phyloP scores from a whole-genome alignment of 2,797 vertebrate species.

The Glossophaga mutica region DNA sequence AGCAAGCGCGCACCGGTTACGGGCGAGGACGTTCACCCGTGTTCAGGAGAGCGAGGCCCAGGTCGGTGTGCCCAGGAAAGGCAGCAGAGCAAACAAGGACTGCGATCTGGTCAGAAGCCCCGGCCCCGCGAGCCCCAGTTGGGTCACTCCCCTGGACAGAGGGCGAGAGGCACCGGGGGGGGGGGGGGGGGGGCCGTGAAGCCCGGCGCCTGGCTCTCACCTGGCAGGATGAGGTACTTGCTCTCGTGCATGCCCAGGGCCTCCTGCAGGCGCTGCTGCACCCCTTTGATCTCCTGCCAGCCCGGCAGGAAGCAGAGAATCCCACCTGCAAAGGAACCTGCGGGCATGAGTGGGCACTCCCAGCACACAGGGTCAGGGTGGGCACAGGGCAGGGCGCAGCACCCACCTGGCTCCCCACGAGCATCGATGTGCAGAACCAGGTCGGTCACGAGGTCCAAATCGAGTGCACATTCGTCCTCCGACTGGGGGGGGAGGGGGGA shows the following conservation, averaged over 20 bases:
- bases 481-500: conserved; percentile 74
- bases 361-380: not conserved
- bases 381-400: not conserved
- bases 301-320: conserved; percentile 97
- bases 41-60: not conserved
- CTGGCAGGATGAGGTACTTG: conserved; percentile 90
- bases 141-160: not conserved
- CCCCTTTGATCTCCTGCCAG: conserved; percentile 95
- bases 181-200: not conserved
- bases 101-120: not conserved
- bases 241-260: conserved; percentile 82
- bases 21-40: not conserved
- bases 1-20: not conserved
- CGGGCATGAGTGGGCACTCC: not conserved
- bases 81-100: not conserved
- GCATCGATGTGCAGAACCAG: conserved; percentile 92
- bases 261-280: conserved; percentile 90
- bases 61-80: not conserved
- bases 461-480: conserved; percentile 84
- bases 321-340: conserved; percentile 85
- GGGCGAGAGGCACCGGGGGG: not conserved
- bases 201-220: conserved; percentile 80
- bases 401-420: conserved; percentile 89
- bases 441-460: conserved; percentile 90
- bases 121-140: not conserved